Evolutionary conservation across 2,888 invertebrate species (phyloP).

Genomic region (Oxystoma pomonae): DNA sequence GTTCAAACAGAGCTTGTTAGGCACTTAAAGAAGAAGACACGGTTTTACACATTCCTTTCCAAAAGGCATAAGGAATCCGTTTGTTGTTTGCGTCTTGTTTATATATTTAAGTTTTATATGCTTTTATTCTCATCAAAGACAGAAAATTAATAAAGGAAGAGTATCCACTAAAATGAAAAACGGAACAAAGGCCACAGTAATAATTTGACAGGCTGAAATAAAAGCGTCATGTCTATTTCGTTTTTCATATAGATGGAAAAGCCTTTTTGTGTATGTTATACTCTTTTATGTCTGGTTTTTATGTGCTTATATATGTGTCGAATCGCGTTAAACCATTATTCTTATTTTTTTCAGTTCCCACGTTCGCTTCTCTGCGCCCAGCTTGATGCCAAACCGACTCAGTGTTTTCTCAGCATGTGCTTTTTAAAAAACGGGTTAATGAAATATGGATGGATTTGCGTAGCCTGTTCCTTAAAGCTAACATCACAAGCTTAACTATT

Average conservation of each 20-base stretch:
- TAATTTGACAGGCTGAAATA: not conserved
- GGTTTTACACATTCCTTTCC: too few relatives aligned
- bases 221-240: not conserved
- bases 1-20: too few relatives aligned
- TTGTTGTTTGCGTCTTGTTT: too few relatives aligned
- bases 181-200: not conserved
- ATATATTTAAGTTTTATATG: too few relatives aligned
- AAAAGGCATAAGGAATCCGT: too few relatives aligned
- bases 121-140: not conserved
- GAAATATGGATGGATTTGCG: too few relatives aligned
- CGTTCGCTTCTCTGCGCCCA: not conserved
- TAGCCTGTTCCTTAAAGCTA: too few relatives aligned
- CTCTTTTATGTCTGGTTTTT: not conserved
- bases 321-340: not conserved
- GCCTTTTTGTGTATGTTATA: not conserved
- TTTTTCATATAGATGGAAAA: not conserved
- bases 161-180: not conserved
- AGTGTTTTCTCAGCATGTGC: not conserved
- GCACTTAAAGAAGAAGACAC: too few relatives aligned
- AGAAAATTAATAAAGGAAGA: not conserved
- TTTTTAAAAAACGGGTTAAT: not conserved
- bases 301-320: not conserved
- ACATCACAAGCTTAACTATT: too few relatives aligned
- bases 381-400: not conserved
- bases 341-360: not conserved